These are phyloP conservation scores for Ophraella communa DNA, from an alignment of 2,888 invertebrate genomes.

Conservation along the genomic window DNA sequence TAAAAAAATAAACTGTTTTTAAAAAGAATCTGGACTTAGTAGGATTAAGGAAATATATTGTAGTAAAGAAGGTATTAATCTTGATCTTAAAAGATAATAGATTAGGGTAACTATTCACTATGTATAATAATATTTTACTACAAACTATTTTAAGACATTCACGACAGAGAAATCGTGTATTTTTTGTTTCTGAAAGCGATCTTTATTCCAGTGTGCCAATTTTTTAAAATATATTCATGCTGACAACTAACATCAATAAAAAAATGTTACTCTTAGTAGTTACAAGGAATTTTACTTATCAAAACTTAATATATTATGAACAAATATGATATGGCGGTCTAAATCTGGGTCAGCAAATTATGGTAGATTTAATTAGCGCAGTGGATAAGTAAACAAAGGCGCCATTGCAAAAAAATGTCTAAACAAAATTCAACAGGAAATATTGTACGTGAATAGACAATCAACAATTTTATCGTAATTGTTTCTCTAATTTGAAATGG, in stretches of 20 bases:
- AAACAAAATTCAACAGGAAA: background rate
- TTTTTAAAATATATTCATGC: background rate
- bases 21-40: no score
- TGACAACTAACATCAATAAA: background rate
- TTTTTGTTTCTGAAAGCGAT: background rate
- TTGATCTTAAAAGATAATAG: background rate
- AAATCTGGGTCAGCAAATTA: slow-evolving; percentile 17
- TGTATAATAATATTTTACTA: background rate
- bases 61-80: no score
- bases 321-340: slow-evolving; percentile 15
- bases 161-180: background rate
- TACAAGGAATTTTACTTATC: slow-evolving; percentile 9
- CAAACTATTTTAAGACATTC: background rate
- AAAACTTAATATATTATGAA: slow-evolving; percentile 13
- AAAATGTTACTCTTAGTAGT: background rate
- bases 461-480: background rate
- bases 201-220: background rate
- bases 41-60: no score
- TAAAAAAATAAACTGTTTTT: no score
- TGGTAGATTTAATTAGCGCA: slow-evolving; percentile 6
- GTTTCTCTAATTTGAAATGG: background rate
- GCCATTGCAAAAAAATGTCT: background rate
- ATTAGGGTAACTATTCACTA: background rate
- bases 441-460: background rate
- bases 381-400: slow-evolving; percentile 9